A percentile compares a stretch with the other conserved stretches of the same genome.
These are phyloP conservation scores for Epinotia ramella DNA, from an alignment of 2,888 invertebrate genomes.

Conservation along the genomic window DNA sequence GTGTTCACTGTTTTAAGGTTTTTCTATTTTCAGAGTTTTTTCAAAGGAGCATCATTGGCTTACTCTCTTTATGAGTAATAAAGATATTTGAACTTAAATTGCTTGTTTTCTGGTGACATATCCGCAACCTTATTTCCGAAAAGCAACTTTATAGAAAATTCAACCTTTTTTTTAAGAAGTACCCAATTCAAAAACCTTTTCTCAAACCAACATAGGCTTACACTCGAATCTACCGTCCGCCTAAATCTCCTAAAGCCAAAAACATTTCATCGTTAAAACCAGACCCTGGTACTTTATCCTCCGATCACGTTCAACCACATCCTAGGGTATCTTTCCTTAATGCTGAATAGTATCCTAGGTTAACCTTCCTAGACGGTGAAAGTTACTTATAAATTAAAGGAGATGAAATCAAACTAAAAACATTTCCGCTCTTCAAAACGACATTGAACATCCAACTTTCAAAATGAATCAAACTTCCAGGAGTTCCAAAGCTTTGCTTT, in stretches of 20 bases:
- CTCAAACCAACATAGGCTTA: background rate
- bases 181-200: background rate
- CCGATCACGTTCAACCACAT: slow-evolving; percentile 13
- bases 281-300: background rate
- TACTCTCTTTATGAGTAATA: background rate
- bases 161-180: background rate
- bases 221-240: background rate
- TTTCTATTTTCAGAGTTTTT: background rate
- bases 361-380: background rate
- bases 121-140: too few species aligned
- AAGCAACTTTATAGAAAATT: too few species aligned
- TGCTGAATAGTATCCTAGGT: background rate
- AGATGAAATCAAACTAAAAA: background rate
- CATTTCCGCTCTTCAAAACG: slow-evolving; percentile 7
- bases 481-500: slow-evolving; percentile 21
- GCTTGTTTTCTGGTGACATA: too few species aligned
- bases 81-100: background rate
- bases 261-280: slow-evolving; percentile 15
- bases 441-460: background rate
- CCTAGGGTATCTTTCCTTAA: slow-evolving; percentile 4
- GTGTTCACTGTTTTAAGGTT: background rate
- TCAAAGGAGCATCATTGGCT: too few species aligned
- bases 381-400: slow-evolving; percentile 1
- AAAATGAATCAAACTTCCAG: slow-evolving; percentile 13
- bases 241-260: slow-evolving; percentile 9